Evolutionary conservation across 1,140 invertebrate species (phyloP), one percentile per base, ranked within the genome.

Genomic region (Drosophila willistoni): DNA sequence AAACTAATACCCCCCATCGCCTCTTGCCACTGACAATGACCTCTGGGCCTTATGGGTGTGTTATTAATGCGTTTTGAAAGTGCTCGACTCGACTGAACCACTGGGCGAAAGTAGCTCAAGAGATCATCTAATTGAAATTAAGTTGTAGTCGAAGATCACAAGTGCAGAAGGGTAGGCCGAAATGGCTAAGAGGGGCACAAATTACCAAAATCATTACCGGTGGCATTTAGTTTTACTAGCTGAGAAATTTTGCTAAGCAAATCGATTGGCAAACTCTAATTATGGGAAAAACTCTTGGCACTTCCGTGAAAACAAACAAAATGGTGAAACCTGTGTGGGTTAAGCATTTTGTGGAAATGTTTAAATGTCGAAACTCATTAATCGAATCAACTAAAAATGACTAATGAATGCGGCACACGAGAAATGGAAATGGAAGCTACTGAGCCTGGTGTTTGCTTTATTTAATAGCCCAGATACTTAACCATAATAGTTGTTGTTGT

Each of bases 351-450:
- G 56, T 63, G 67, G 66, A 82, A 79, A 71, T 89, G 71, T 85
- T 77, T 87, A 87, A 82, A 77, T 87, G 83, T 87, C 71, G 79
- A 83, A 87, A 77, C 73, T 54, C 83, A 87, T 87, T 87, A 83
- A 87, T 87, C 80, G 84, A 79, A 80, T 87, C 83, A 87, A 87
- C 77, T 82, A 57, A 83, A 80, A 87, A 79, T 87, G 79, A 77
- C 83, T 87, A 87, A 87, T 82, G 83, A 80, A 67, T 63, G 39
- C 68, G 60, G 39, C 64, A 63, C 64, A 78, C 61, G 68, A 64
- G 56, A 54, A 70, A 60, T 76, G 73, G 71, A 75, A 68, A 73
- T 75, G 73, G 56, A 57, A 57, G n/a, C 13, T 13, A 39, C 29
- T 17, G n/a, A 33, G 33, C 4, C 51, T 25, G 51, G 19, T 36